phyloP scores from a whole-genome alignment of 23 tunicate genomes.

The Trididemnum miniatum region DNA sequence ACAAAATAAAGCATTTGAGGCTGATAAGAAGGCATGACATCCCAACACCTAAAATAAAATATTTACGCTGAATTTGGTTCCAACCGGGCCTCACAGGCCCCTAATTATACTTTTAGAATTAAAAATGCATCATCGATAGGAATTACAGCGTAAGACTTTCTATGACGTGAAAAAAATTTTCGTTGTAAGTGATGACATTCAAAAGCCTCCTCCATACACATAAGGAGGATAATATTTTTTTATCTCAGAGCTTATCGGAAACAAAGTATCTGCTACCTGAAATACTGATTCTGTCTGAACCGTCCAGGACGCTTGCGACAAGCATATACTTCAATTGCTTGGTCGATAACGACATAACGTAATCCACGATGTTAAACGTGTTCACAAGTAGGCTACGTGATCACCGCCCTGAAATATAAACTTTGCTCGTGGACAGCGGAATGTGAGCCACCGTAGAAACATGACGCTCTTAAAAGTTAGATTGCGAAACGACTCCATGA shows the following conservation, averaged over 20 bases:
- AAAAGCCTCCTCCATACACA: slow-evolving; percentile 95
- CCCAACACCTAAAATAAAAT: too few relatives aligned
- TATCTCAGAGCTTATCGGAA: slow-evolving; percentile 73
- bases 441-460: neutral
- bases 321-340: slow-evolving; percentile 58
- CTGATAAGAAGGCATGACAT: too few relatives aligned
- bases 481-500: neutral
- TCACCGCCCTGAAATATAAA: slow-evolving; percentile 74
- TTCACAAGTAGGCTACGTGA: slow-evolving; percentile 96
- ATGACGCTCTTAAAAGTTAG: neutral
- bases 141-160: slow-evolving; percentile 87
- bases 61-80: too few relatives aligned
- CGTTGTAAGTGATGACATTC: slow-evolving; percentile 87
- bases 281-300: slow-evolving; percentile 88
- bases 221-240: slow-evolving; percentile 98
- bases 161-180: slow-evolving; percentile 69
- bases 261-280: slow-evolving; percentile 95
- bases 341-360: slow-evolving; percentile 55
- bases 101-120: too few relatives aligned
- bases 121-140: slow-evolving; percentile 99
- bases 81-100: too few relatives aligned
- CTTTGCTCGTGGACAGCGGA: neutral
- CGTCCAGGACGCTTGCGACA: slow-evolving; percentile 84
- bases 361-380: slow-evolving; percentile 82
- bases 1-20: too few relatives aligned